phyloP scores from a whole-genome alignment of 2,888 invertebrate species.

The Cartodere bifasciata region DNA sequence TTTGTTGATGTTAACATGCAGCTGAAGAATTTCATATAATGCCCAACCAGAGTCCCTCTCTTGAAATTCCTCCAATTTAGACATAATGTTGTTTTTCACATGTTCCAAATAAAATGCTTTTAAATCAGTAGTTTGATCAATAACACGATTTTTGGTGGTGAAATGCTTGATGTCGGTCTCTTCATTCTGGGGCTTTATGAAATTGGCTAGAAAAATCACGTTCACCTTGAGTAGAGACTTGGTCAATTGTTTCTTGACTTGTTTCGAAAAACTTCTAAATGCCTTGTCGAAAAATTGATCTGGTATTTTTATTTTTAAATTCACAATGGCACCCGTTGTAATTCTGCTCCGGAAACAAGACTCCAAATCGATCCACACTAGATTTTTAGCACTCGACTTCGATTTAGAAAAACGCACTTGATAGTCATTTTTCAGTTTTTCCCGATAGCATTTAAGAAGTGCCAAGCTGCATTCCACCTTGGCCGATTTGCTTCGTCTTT shows the following conservation, averaged over 20 bases:
- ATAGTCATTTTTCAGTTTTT: no score
- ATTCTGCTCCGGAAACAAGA: background rate
- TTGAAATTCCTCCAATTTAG: slow-evolving; percentile 18
- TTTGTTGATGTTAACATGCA: slow-evolving; percentile 14
- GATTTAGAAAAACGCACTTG: no score
- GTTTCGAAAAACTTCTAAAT: background rate
- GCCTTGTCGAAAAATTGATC: background rate
- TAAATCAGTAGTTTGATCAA: background rate
- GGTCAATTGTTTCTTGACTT: background rate
- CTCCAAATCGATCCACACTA: background rate
- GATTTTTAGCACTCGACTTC: no score
- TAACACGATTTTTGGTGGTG: slow-evolving; percentile 12
- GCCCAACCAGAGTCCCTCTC: slow-evolving; percentile 18
- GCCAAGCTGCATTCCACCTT: no score
- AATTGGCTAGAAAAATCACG: background rate
- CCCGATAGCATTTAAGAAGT: no score
- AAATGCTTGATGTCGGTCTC: slow-evolving; percentile 14
- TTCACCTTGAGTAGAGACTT: background rate
- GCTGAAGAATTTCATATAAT: slow-evolving; percentile 14
- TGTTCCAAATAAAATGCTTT: slow-evolving; percentile 14
- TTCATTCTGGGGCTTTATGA: slow-evolving; percentile 1
- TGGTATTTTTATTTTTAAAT: slow-evolving; percentile 1
- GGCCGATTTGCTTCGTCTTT: no score
- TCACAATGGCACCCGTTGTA: background rate
- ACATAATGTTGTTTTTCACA: slow-evolving; percentile 12